phyloP scores from a whole-genome alignment of 2,113 vertebrate genomes.

The Microtus montanus region DNA sequence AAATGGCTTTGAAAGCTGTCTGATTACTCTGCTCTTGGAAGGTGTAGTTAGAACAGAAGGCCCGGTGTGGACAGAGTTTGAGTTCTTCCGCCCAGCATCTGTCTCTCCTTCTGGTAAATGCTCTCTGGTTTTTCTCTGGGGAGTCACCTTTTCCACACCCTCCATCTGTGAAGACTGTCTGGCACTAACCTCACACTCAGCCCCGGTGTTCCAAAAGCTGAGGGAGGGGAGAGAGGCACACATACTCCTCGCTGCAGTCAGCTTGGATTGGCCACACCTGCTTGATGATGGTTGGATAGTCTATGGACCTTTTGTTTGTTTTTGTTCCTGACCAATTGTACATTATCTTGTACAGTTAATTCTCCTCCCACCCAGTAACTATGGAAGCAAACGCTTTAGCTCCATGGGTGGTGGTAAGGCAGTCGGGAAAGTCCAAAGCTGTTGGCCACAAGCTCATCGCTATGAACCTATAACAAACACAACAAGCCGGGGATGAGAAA shows the following conservation, averaged over 20 bases:
- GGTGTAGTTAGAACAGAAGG: not conserved
- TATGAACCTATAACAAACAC: not conserved
- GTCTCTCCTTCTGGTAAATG: constrained; percentile 54
- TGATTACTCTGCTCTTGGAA: not conserved
- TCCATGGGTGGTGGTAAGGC: not conserved
- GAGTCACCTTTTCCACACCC: not conserved
- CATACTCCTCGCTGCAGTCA: not conserved
- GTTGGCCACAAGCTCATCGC: not conserved
- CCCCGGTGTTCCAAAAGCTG: not conserved
- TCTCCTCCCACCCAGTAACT: not conserved
- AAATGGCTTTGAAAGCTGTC: not conserved
- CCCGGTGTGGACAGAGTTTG: not conserved
- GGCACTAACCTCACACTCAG: not conserved
- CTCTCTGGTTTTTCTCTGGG: constrained; percentile 51
- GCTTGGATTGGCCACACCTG: not conserved
- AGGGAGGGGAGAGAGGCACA: fast-evolving
- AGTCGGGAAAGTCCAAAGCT: not conserved
- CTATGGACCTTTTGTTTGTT: not conserved
- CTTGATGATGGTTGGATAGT: not conserved
- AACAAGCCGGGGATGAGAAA: not conserved
- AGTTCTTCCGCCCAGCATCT: not conserved
- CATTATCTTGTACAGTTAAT: not conserved
- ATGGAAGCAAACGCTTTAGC: not conserved
- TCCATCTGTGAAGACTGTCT: not conserved
- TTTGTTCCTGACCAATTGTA: not conserved